Evolutionary conservation across 2,113 vertebrate genomes (phyloP).

Genomic region (Poeciliopsis retropinna): DNA sequence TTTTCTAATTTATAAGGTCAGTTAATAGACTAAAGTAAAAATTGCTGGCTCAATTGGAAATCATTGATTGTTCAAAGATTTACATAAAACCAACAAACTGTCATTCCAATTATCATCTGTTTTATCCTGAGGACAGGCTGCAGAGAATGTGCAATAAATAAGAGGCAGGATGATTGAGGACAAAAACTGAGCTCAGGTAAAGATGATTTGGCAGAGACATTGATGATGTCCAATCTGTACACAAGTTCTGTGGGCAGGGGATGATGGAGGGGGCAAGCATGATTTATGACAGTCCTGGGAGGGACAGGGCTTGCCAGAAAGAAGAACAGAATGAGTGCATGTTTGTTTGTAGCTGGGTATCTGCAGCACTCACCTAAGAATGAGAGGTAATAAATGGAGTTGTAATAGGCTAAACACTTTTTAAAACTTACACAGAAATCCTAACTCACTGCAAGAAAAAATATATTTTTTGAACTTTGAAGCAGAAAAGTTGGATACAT

Average conservation of each 20-base stretch:
- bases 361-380: constrained; percentile 48
- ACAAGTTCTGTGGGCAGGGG: constrained; percentile 62
- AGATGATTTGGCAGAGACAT: constrained; percentile 67
- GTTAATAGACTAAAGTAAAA: constrained; percentile 10
- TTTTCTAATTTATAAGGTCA: background rate
- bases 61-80: constrained; percentile 23
- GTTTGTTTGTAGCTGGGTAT: constrained; percentile 52
- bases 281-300: constrained; percentile 71
- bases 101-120: constrained; percentile 31
- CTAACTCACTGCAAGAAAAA: constrained; percentile 23
- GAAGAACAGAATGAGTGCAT: constrained; percentile 51
- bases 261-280: constrained; percentile 64
- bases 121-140: constrained; percentile 48
- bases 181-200: constrained; percentile 69
- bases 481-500: constrained; percentile 45
- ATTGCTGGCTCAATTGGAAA: constrained; percentile 14
- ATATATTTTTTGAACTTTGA: constrained; percentile 41
- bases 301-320: constrained; percentile 61
- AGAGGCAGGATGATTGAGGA: constrained; percentile 47
- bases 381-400: constrained; percentile 43
- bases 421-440: constrained; percentile 11
- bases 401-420: constrained; percentile 39
- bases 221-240: constrained; percentile 67
- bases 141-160: constrained; percentile 57
- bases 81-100: constrained; percentile 38